These are phyloP conservation scores for Geotrypetes seraphini DNA, from an alignment of 2,797 vertebrate genomes.

Conservation along the genomic window DNA sequence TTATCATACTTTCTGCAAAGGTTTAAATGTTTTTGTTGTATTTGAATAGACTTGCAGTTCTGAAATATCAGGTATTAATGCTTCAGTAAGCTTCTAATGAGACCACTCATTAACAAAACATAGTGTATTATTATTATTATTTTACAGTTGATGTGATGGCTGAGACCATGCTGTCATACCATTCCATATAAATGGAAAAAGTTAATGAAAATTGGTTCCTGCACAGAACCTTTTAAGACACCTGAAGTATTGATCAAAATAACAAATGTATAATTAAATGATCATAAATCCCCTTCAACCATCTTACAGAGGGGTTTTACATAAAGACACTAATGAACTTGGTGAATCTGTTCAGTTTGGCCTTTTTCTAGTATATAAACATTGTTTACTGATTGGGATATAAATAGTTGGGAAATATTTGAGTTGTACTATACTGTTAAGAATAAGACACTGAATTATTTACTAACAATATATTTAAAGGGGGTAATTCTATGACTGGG, in stretches of 20 bases:
- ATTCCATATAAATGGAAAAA: slow-evolving; percentile 9
- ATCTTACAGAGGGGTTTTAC: too few relatives aligned
- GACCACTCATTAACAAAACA: slow-evolving; percentile 17
- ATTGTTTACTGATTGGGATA: too few relatives aligned
- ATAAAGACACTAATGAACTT: too few relatives aligned
- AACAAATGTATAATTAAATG: slow-evolving; percentile 6
- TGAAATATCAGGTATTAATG: slow-evolving; percentile 8
- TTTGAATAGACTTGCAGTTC: slow-evolving; percentile 12
- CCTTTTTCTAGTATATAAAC: too few relatives aligned
- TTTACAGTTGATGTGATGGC: not conserved
- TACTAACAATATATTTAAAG: too few relatives aligned
- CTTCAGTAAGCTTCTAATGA: slow-evolving; percentile 21
- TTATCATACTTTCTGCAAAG: slow-evolving; percentile 6
- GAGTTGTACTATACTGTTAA: too few relatives aligned
- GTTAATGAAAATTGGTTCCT: slow-evolving; percentile 10
- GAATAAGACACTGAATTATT: too few relatives aligned
- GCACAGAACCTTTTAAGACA: not conserved
- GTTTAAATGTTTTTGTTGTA: slow-evolving; percentile 19
- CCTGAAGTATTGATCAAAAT: slow-evolving; percentile 1
- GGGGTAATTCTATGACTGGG: too few relatives aligned
- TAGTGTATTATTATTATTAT: too few relatives aligned
- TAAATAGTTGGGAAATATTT: too few relatives aligned
- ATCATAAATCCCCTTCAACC: too few relatives aligned
- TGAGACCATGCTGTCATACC: not conserved
- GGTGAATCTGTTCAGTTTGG: too few relatives aligned